Conservation (phyloP, 2,797 vertebrate species). For the Chrosomus eos region DNA sequence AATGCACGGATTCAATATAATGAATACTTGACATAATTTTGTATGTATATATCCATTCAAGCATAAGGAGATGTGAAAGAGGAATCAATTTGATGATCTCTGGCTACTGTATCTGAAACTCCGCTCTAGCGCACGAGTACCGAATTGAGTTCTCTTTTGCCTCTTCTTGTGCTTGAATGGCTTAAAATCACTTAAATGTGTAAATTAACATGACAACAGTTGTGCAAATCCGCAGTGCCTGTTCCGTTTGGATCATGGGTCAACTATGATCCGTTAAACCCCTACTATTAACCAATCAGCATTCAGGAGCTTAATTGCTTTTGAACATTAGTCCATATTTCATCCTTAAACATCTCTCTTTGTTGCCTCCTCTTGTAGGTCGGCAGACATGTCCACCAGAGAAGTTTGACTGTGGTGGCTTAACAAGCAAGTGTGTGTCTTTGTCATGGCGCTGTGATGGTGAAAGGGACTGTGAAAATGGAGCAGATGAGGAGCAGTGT, state of each 20-base stretch:
- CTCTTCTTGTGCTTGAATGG: neutral
- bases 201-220: neutral
- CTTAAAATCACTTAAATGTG: neutral
- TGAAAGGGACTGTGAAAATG: conserved; percentile 92
- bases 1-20: neutral
- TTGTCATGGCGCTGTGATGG: conserved; percentile 96
- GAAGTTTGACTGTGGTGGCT: conserved; percentile 93
- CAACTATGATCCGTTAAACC: neutral
- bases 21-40: no score
- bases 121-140: neutral
- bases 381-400: conserved; percentile 90
- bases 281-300: neutral
- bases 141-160: neutral
- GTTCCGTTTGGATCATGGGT: neutral
- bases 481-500: conserved; percentile 90
- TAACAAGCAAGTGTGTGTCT: conserved; percentile 90
- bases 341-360: neutral
- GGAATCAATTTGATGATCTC: no score
- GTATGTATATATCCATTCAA: no score
- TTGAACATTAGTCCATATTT: neutral
- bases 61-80: no score
- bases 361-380: conserved; percentile 70
- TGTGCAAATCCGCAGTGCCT: neutral
- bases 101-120: no score
- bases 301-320: neutral